These are phyloP conservation scores for Salmo trutta DNA, from an alignment of 2,797 vertebrate genomes.

Conservation along the genomic window DNA sequence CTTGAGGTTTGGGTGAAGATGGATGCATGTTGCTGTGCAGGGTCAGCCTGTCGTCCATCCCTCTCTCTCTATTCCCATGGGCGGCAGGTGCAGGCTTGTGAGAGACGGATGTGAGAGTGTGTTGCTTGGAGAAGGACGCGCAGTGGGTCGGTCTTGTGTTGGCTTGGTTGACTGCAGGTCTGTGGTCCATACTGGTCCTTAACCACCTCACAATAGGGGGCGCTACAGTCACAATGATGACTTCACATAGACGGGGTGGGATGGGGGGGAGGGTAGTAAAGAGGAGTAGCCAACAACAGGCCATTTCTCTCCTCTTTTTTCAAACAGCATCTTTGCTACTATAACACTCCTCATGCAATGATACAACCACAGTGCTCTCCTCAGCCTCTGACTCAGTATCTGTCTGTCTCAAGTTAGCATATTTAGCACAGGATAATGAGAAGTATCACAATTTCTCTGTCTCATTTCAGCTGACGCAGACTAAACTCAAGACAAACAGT, in stretches of 20 bases:
- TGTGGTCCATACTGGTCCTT: constrained; percentile 71
- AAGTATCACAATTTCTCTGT: neutral
- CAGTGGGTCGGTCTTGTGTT: constrained; percentile 63
- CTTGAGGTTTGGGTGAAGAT: constrained; percentile 59
- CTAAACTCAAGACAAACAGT: constrained; percentile 11
- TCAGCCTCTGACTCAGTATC: neutral
- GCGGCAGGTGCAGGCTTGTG: constrained; percentile 86
- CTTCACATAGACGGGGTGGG: constrained; percentile 15
- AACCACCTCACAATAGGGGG: constrained; percentile 71
- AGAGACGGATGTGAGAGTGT: constrained; percentile 82
- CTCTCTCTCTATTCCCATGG: constrained; percentile 73
- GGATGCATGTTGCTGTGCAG: constrained; percentile 90
- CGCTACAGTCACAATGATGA: constrained; percentile 69
- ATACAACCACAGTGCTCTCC: neutral
- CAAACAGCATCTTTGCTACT: neutral
- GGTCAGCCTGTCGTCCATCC: constrained; percentile 92
- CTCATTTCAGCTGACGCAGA: constrained; percentile 15
- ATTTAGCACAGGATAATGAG: neutral
- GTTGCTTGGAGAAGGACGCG: constrained; percentile 85
- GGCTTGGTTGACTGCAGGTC: constrained; percentile 81
- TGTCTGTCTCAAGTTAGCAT: neutral
- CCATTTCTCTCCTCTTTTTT: neutral
- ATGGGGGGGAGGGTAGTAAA: neutral
- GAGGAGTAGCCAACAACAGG: neutral
- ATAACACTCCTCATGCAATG: neutral